Conservation (phyloP, 2,888 invertebrate genomes). For the Linyphia triangularis region DNA sequence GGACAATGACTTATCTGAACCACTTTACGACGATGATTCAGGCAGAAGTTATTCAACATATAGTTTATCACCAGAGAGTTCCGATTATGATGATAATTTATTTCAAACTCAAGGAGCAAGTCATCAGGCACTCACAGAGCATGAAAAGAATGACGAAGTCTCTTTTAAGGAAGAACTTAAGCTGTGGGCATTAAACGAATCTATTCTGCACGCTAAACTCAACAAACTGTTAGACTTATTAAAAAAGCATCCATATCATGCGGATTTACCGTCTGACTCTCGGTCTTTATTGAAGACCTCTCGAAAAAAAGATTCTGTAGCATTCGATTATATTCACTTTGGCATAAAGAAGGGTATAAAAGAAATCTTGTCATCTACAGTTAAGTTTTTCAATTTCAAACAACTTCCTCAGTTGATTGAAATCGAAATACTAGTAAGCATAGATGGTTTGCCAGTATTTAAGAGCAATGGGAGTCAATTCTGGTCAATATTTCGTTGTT, state of each 20-base stretch:
- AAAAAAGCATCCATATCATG: not conserved
- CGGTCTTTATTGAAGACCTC: not conserved
- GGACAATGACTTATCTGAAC: no score
- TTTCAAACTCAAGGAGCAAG: no score
- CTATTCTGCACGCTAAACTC: not conserved
- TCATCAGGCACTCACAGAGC: no score
- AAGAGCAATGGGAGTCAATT: constrained; percentile 7
- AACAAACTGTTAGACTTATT: not conserved
- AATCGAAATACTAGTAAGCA: not conserved
- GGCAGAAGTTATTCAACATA: no score
- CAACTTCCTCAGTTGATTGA: not conserved
- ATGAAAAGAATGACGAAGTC: no score
- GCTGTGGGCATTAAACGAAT: not conserved
- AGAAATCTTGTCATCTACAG: not conserved
- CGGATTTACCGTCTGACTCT: not conserved
- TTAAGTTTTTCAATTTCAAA: no score
- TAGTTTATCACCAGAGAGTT: no score
- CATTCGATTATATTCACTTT: not conserved
- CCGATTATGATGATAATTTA: no score
- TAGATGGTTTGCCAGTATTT: constrained; percentile 22
- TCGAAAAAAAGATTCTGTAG: not conserved
- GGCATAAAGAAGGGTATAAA: not conserved
- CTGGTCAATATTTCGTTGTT: constrained; percentile 29
- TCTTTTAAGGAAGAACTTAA: not conserved
- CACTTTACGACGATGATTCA: no score